Conservation (phyloP, 2,797 vertebrate genomes). For the Macropodus opercularis region DNA sequence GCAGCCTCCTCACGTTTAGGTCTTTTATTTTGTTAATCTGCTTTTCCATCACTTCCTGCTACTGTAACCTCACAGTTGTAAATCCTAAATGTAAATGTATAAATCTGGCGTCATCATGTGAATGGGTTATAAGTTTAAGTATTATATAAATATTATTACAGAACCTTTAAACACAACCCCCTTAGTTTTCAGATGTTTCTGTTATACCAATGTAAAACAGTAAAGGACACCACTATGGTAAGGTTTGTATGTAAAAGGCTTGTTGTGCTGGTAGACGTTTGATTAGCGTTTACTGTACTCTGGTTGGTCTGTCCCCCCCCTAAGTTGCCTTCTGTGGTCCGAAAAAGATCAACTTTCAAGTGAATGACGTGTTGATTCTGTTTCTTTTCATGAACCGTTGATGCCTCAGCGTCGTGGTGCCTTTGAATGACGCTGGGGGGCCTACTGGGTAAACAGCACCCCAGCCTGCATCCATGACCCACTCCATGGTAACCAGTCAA, state of each 20-base stretch:
- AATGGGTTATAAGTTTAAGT: no score
- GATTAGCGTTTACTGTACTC: background rate
- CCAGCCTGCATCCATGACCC: conserved; percentile 61
- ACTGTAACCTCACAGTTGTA: background rate
- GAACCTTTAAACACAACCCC: no score
- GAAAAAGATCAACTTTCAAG: conserved; percentile 5
- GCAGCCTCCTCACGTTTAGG: conserved; percentile 51
- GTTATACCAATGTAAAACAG: no score
- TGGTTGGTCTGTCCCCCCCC: background rate
- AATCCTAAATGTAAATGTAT: background rate
- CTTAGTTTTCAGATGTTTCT: no score
- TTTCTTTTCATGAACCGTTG: conserved; percentile 35
- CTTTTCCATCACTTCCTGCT: background rate
- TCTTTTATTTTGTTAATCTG: conserved; percentile 5
- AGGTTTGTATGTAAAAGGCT: no score
- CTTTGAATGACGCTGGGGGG: conserved; percentile 57
- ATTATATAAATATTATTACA: no score
- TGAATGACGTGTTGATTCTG: conserved; percentile 31
- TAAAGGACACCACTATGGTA: no score
- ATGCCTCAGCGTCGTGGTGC: conserved; percentile 27
- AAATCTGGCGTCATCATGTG: no score
- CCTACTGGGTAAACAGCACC: conserved; percentile 56
- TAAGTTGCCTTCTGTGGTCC: background rate
- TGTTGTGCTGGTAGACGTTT: no score
- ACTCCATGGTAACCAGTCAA: conserved; percentile 71